Evolutionary conservation across 1,140 invertebrate genomes (phyloP).

Genomic region (Drosophila cardini): DNA sequence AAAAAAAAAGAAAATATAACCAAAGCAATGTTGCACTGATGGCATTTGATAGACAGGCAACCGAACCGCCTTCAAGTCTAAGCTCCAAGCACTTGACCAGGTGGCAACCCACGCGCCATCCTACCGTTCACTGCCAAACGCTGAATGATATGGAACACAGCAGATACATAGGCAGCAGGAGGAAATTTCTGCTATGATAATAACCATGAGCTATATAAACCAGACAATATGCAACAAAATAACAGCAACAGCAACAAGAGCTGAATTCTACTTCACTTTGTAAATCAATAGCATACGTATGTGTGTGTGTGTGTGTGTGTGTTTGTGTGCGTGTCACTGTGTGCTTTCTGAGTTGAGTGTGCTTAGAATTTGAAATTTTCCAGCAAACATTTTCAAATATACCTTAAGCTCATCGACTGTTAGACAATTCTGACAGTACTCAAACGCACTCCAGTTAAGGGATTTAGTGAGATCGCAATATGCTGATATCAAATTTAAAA

Average conservation of each 20-base stretch:
- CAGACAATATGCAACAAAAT: slow-evolving; percentile 26
- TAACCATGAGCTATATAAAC: slow-evolving; percentile 27
- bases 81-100: slow-evolving; percentile 32
- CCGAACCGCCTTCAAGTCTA: slow-evolving; percentile 4
- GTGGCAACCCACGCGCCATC: slow-evolving; percentile 29
- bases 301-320: background rate
- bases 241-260: slow-evolving; percentile 1
- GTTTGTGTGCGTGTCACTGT: background rate
- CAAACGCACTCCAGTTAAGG: background rate
- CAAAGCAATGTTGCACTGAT: slow-evolving; percentile 29
- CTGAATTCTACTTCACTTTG: slow-evolving; percentile 12
- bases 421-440: slow-evolving; percentile 7
- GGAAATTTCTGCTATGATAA: slow-evolving; percentile 6
- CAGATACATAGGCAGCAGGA: background rate
- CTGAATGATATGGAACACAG: slow-evolving; percentile 12
- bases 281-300: slow-evolving; percentile 1
- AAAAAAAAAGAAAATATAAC: background rate
- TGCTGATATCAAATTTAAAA: too few species aligned
- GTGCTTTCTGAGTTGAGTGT: background rate
- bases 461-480: background rate
- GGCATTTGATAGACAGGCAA: slow-evolving; percentile 61
- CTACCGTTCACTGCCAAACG: background rate
- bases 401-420: background rate
- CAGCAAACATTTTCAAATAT: slow-evolving; percentile 3
- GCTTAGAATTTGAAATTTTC: slow-evolving; percentile 9